Evolutionary conservation across 2,113 vertebrate genomes (phyloP).

Genomic region (Notarius quadriscutis): DNA sequence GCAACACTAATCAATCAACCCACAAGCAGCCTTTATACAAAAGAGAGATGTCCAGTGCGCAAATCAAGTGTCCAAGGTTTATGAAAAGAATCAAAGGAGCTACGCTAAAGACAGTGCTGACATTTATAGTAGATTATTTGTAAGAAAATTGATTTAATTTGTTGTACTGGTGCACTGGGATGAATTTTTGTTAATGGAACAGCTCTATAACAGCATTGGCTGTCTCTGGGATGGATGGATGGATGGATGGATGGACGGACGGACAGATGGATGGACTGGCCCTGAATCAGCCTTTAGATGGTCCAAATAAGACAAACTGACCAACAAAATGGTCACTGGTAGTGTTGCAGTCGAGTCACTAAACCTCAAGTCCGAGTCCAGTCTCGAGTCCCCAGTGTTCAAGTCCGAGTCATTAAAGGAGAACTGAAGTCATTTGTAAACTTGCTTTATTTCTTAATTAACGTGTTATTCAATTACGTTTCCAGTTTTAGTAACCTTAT

Average conservation of each 20-base stretch:
- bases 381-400: too few relatives aligned
- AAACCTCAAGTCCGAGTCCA: too few relatives aligned
- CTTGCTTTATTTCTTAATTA: too few relatives aligned
- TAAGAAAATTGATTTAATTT: background rate
- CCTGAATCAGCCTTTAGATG: background rate
- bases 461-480: too few relatives aligned
- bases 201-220: background rate
- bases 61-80: background rate
- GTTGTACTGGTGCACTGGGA: background rate
- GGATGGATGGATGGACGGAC: background rate
- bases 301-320: conserved; percentile 6
- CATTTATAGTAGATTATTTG: too few relatives aligned
- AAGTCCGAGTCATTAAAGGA: too few relatives aligned
- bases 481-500: too few relatives aligned
- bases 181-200: background rate
- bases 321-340: background rate
- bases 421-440: too few relatives aligned
- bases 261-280: background rate
- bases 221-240: background rate
- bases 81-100: too few relatives aligned
- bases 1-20: background rate
- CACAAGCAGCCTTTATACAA: background rate
- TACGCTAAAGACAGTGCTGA: background rate
- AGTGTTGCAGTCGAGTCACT: too few relatives aligned
- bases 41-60: background rate